Evolutionary conservation across 2,797 vertebrate genomes (phyloP).

Genomic region (Silurus aristotelis): DNA sequence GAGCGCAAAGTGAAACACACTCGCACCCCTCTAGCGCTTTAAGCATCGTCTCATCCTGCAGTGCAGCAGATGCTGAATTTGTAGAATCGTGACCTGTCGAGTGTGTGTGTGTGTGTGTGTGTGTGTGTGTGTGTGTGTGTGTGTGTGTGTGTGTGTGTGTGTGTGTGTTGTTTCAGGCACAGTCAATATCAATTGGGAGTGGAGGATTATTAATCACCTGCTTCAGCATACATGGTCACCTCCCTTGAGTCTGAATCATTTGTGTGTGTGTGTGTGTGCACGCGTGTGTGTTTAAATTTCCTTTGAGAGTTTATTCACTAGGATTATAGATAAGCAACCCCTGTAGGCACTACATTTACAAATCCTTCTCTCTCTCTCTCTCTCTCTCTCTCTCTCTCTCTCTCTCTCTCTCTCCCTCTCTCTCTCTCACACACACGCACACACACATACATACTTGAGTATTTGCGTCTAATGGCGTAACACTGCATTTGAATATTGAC

Average conservation of each 20-base stretch:
- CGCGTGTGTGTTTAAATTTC: conserved; percentile 42
- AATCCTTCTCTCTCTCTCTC: background rate
- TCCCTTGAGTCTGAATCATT: conserved; percentile 19
- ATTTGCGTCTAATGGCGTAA: background rate
- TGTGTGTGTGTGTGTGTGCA: conserved; percentile 6
- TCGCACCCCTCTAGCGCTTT: conserved; percentile 8
- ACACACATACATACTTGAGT: background rate
- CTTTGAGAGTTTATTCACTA: conserved; percentile 49
- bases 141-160: conserved; percentile 16
- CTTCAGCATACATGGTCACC: conserved; percentile 5
- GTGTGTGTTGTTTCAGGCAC: conserved; percentile 14
- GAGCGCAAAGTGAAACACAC: conserved; percentile 15
- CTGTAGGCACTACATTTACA: conserved; percentile 44
- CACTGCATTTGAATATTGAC: background rate
- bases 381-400: too few relatives aligned
- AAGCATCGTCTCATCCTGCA: conserved; percentile 19
- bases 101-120: conserved; percentile 15
- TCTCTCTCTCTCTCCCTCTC: too few relatives aligned
- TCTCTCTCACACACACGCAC: background rate
- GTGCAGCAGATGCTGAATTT: conserved; percentile 45
- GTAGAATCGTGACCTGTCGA: conserved; percentile 39
- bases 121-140: conserved; percentile 18
- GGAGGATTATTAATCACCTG: conserved; percentile 33
- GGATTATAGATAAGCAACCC: conserved; percentile 54
- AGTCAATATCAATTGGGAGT: conserved; percentile 23